Percentiles rank a stretch among this genome's conserved stretches.
These are phyloP conservation scores for Hesperia comma DNA, from an alignment of 2,888 invertebrate species.

Conservation along the genomic window DNA sequence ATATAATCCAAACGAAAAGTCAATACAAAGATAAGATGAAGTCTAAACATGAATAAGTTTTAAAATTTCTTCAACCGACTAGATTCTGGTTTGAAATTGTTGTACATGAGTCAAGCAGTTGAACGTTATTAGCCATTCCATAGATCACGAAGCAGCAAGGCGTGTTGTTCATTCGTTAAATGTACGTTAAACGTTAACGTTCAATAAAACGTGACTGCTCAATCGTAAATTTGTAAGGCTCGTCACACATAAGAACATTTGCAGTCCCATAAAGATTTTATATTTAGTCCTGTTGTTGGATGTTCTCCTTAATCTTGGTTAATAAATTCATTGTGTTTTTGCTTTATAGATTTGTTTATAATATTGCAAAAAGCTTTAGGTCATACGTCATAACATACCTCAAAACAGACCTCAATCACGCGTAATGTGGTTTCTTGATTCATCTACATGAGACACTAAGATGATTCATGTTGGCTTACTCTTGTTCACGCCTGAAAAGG, in stretches of 20 bases:
- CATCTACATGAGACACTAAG: too few species aligned
- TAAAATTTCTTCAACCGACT: background rate
- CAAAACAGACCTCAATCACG: too few species aligned
- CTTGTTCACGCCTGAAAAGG: too few species aligned
- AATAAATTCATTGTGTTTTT: background rate
- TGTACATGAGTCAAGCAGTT: background rate
- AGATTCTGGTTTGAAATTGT: background rate
- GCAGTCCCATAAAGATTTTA: background rate
- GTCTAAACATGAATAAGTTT: background rate
- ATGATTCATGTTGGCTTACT: too few species aligned
- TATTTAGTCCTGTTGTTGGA: background rate
- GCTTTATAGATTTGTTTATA: background rate
- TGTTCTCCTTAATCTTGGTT: background rate
- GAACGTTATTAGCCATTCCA: constrained; percentile 14
- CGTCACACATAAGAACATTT: background rate
- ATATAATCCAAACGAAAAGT: too few species aligned
- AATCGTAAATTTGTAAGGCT: constrained; percentile 19
- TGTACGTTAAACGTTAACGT: constrained; percentile 24
- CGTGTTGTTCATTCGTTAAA: constrained; percentile 24
- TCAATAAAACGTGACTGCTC: constrained; percentile 17
- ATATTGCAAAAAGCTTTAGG: too few species aligned
- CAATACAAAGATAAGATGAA: background rate
- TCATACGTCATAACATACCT: too few species aligned
- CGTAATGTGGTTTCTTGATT: too few species aligned
- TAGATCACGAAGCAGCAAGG: constrained; percentile 20